These are phyloP conservation scores for Acanthococcus lagerstroemiae DNA, from an alignment of 2,888 invertebrate genomes.

Conservation along the genomic window DNA sequence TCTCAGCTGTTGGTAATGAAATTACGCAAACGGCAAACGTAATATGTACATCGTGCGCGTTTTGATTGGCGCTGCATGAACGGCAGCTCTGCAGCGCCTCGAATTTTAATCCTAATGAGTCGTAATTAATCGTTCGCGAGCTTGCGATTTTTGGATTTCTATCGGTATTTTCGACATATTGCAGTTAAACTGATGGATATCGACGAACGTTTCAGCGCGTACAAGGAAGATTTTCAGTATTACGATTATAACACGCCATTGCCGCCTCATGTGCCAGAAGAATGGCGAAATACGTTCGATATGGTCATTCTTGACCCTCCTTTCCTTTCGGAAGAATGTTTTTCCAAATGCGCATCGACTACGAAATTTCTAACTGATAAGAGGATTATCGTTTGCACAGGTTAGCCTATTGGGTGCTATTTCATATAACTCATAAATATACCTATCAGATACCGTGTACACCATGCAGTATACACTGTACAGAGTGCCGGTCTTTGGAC, in stretches of 20 bases:
- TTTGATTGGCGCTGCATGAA: too few species aligned
- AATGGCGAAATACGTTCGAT: conserved; percentile 56
- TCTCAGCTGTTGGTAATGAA: background rate
- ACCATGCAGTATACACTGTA: too few species aligned
- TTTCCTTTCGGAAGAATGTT: conserved; percentile 84
- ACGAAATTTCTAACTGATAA: conserved; percentile 61
- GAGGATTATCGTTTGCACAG: conserved; percentile 79
- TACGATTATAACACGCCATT: conserved; percentile 82
- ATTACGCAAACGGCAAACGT: background rate
- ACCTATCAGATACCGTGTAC: too few species aligned
- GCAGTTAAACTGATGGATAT: conserved; percentile 69
- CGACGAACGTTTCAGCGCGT: conserved; percentile 70
- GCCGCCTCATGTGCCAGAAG: conserved; percentile 49
- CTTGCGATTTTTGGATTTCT: conserved; percentile 34
- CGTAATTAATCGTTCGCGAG: background rate
- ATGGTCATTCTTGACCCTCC: conserved; percentile 90
- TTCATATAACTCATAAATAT: too few species aligned
- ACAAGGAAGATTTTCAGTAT: conserved; percentile 65
- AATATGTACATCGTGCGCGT: too few species aligned
- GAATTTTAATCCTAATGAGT: background rate
- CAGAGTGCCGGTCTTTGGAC: background rate
- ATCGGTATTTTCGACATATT: too few species aligned
- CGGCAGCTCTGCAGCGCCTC: too few species aligned
- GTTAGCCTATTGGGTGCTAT: too few species aligned
- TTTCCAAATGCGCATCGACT: conserved; percentile 69